Evolutionary conservation across 2,113 vertebrate genomes (phyloP), one percentile per base, ranked within the genome.

Genomic region (Abramis brama): DNA sequence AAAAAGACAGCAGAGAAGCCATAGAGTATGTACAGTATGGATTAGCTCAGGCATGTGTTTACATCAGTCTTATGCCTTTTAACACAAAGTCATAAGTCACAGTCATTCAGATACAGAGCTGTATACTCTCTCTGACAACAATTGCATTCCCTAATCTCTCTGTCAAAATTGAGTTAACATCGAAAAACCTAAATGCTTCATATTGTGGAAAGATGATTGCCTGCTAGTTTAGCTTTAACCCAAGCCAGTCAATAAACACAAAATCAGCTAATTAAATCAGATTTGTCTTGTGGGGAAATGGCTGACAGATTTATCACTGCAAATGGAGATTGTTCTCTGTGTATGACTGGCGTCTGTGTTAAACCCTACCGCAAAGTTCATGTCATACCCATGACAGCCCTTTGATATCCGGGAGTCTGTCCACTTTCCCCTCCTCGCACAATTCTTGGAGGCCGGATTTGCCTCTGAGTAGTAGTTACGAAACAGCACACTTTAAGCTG

Each of bases 221-320:
- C 36, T 60, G 89, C 90, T 92, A 81, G 76, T 79, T 79, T 57
- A 59, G 52, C 30, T 36, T 25, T 27, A 64, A 45, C 90, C 90
- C 89, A 82, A 66, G 86, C 57, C 64, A 83, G 84, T 64, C 45
- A 70, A 89, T 91, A 82, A 79, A 84, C 89, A 89, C 90, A 87
- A 75, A 85, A 81, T 92, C 89, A 87, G 90, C 89, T 91, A 88
- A 91, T 88, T 85, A 82, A 80, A 90, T 87, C 68, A 74, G 71
- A 36, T 89, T 90, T 78, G 87, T 71, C 77, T 84, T 85, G 77
- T 47, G 64, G 57, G 73, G 59, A 10, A 62, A 86, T 73, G 86
- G 59, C 47, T 91, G 90, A 92, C 89, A 92, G 81, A 88, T 89
- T 88, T 83, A 90, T 90, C 68, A 91, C 86, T 85, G 90, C 78